These are phyloP conservation scores for Neoaliturus tenellus DNA, from an alignment of 2,888 invertebrate species.

Conservation along the genomic window DNA sequence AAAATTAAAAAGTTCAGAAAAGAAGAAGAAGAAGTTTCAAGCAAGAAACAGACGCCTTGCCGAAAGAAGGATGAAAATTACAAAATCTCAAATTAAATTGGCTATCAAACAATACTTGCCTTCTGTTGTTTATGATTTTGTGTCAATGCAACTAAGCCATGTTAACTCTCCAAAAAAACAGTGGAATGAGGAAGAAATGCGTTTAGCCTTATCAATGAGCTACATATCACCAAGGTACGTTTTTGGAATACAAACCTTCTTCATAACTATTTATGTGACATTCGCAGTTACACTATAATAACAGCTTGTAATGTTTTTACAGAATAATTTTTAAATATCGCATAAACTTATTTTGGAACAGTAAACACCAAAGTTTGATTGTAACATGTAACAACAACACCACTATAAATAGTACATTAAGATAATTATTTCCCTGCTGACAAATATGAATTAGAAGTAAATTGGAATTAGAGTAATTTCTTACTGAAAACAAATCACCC, in stretches of 20 bases:
- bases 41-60: not conserved
- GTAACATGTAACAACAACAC: not conserved
- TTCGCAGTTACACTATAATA: no score
- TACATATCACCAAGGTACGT: no score
- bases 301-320: not conserved
- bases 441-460: not conserved
- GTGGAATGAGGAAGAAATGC: no score
- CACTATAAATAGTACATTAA: not conserved
- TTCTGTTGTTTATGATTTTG: not conserved
- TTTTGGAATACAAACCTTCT: no score
- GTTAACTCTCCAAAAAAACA: no score
- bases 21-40: not conserved
- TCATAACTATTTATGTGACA: not conserved
- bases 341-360: no score
- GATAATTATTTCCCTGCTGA: not conserved
- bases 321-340: not conserved
- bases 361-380: no score
- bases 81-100: not conserved
- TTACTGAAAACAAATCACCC: no score
- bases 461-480: no score
- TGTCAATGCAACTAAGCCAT: no score
- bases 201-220: not conserved
- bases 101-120: not conserved
- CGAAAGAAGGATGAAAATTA: not conserved
- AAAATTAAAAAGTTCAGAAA: not conserved